Base-by-base conservation (phyloP, 2,797 vertebrate species). In the Cheirogaleus major region DNA sequence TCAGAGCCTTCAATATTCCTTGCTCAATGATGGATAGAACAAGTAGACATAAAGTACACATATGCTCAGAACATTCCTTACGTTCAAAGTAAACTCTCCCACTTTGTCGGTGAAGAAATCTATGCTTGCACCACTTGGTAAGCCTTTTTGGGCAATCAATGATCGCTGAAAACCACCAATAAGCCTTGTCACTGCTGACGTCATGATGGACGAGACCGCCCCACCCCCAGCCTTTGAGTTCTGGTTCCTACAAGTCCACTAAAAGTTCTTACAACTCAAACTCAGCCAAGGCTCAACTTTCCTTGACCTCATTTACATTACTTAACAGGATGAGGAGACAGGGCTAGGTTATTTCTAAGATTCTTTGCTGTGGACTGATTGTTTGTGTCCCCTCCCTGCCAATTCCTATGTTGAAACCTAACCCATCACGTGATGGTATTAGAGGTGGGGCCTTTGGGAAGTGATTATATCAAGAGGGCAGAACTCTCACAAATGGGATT, bases 101-200 rank as follows among this genome's bases (percentile, higher is more conserved):
- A 35, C 0, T 18, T 55, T 32, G 14, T 67, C 7, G 5, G 0
- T 23, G 70, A 38, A 27, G 57, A 73, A 55, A 32, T n/a, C 15
- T 1, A 41, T 5, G 30, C 35, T 17, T 50, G 61, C n/a, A 59
- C 0, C 2, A 27, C 38, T 13, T 32, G 14, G 30, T 17, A 45
- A 57, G 45, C 5, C 30, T 79, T 43, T 18, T 6, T 4, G 30
- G 23, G n/a, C 72, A 92, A 23, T 11, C 72, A 92, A 23, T 11
- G 20, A 50, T 25, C 8, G 35, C 27, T 11, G 45, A 76, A 69
- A 55, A 35, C 30, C 65, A n/a, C 2, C 59, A 55, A 15, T 8
- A 12, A 20, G 7, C 23, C 38, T 35, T 30, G 59, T 61, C 32
- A 30, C 10, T 12, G 20, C 4, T n/a, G 32, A 69, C 0, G 0